Evolutionary conservation across 2,888 invertebrate genomes (phyloP).

Genomic region (Lomographa bimaculata): DNA sequence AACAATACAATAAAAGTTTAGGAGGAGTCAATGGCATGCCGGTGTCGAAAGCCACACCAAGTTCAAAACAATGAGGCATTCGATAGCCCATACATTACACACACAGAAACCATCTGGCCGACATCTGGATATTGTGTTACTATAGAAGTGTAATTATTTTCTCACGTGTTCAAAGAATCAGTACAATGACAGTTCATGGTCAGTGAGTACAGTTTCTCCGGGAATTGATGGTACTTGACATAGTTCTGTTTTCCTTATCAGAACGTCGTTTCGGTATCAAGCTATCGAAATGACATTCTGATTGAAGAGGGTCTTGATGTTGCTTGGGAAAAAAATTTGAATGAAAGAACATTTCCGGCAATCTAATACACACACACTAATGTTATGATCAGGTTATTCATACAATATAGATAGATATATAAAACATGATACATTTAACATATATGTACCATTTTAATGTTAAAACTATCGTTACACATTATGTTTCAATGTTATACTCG

Average conservation of each 20-base stretch:
- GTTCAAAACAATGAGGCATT: constrained; percentile 27
- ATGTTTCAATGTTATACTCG: too few relatives aligned
- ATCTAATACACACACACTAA: too few relatives aligned
- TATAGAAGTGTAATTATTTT: constrained; percentile 6
- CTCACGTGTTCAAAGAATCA: constrained; percentile 8
- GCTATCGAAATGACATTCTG: too few relatives aligned
- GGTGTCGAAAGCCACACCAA: constrained; percentile 14
- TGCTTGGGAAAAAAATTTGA: constrained; percentile 11
- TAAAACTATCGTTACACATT: too few relatives aligned
- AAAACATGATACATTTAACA: too few relatives aligned
- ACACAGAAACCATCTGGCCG: constrained; percentile 22
- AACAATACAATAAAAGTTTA: too few relatives aligned
- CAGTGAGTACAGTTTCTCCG: constrained; percentile 16
- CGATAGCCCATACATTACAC: constrained; percentile 13
- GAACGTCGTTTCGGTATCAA: constrained; percentile 16
- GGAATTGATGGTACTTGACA: constrained; percentile 20
- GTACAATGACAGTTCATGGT: constrained; percentile 21
- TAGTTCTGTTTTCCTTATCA: constrained; percentile 23
- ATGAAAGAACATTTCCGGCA: neutral
- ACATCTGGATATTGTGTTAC: constrained; percentile 18
- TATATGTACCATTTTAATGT: too few relatives aligned
- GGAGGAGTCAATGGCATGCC: constrained; percentile 3
- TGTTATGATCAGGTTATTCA: too few relatives aligned
- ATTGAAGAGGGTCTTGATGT: constrained; percentile 22
- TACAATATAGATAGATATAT: too few relatives aligned